Percentiles rank a stretch among this genome's conserved stretches.
phyloP scores from a whole-genome alignment of 2,797 vertebrate species.

The Paramormyrops hopkinsi region DNA sequence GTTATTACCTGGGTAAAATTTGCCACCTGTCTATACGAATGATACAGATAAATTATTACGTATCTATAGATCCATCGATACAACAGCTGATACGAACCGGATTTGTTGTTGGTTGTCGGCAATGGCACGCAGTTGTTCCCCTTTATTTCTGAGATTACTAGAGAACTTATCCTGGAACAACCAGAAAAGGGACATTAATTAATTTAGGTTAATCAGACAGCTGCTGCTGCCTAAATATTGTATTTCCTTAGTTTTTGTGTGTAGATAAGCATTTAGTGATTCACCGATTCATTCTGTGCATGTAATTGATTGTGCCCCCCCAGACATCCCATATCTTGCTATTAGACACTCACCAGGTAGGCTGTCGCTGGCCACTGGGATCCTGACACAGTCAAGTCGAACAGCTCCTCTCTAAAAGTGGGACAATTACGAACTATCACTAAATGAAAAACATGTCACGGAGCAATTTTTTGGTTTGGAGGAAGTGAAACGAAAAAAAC shows the following conservation, averaged over 20 bases:
- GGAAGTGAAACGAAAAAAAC: not conserved
- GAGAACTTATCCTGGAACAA: constrained; percentile 35
- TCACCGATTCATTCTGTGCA: not conserved
- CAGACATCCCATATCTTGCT: not conserved
- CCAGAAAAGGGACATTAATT: not conserved
- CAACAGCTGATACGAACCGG: constrained; percentile 18
- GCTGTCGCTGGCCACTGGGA: constrained; percentile 39
- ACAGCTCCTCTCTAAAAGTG: constrained; percentile 34
- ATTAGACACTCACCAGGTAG: constrained; percentile 31
- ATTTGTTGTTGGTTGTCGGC: constrained; percentile 30
- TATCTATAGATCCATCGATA: not conserved
- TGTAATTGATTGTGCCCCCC: not conserved
- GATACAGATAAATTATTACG: not conserved
- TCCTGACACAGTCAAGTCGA: constrained; percentile 36
- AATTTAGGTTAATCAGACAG: not conserved
- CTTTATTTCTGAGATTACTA: constrained; percentile 34
- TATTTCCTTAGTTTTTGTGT: not conserved
- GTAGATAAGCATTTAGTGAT: not conserved
- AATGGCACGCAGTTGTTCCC: constrained; percentile 30
- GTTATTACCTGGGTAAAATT: not conserved
- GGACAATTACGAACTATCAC: not conserved
- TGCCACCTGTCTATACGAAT: not conserved
- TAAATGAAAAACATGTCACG: not conserved
- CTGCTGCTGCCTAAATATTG: not conserved
- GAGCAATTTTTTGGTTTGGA: not conserved